Percentiles rank a stretch among this genome's conserved stretches.
Evolutionary conservation across 2,888 invertebrate genomes (phyloP).

Genomic region (Macrosiphum euphorbiae): DNA sequence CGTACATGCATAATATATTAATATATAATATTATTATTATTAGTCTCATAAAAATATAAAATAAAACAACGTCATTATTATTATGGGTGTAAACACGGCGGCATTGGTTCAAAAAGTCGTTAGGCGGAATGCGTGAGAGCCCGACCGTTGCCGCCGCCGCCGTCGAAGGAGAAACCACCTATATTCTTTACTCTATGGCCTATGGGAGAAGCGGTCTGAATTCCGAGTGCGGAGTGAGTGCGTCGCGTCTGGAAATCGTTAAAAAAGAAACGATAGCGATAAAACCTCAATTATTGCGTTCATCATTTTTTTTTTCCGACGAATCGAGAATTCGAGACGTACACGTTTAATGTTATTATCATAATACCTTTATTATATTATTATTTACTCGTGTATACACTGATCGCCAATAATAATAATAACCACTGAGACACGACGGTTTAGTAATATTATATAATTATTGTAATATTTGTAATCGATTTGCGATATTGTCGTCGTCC

Average conservation of each 20-base stretch:
- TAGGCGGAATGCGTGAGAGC: constrained; percentile 5
- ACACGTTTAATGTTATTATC: background rate
- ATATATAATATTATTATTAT: background rate
- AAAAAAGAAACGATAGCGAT: background rate
- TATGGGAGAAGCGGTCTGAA: background rate
- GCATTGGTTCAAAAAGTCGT: background rate
- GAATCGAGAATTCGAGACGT: background rate
- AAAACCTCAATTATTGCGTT: background rate
- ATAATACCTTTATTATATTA: background rate
- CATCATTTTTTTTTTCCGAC: background rate
- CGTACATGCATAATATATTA: background rate
- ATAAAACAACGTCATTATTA: background rate
- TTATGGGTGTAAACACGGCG: background rate
- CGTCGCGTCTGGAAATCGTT: background rate
- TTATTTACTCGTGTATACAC: no score
- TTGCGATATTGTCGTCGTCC: background rate
- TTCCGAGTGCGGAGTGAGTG: background rate
- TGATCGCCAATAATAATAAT: background rate
- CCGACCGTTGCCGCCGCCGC: background rate
- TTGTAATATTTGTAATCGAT: background rate
- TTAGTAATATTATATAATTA: background rate
- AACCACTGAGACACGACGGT: background rate
- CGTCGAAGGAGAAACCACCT: background rate
- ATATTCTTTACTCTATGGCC: no score
- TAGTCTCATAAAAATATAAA: background rate